Conservation (phyloP, 2,797 vertebrate genomes). For the Poeciliopsis gracilis region DNA sequence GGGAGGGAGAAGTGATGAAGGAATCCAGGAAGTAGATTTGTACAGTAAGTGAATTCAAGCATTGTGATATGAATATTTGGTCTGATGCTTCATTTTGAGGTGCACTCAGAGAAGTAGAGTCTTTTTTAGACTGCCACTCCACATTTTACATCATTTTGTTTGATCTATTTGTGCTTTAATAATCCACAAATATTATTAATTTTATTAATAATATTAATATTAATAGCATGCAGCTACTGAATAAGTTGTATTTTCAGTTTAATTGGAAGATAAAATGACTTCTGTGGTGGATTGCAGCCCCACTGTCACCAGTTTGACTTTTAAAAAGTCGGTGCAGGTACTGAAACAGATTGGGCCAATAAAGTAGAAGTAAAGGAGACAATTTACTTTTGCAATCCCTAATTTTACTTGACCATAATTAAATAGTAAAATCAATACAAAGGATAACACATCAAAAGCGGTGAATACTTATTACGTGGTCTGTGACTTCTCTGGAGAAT, state of each 20-base stretch:
- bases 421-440: background rate
- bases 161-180: background rate
- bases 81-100: background rate
- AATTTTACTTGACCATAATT: background rate
- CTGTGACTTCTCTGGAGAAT: background rate
- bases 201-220: too few species aligned
- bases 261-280: background rate
- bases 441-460: background rate
- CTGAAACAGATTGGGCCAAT: background rate
- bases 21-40: background rate
- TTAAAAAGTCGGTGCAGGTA: background rate
- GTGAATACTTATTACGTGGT: background rate
- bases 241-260: background rate
- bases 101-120: background rate
- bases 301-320: background rate
- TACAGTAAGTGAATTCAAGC: background rate
- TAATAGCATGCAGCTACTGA: background rate
- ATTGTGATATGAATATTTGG: background rate
- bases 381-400: background rate
- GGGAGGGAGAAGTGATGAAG: background rate
- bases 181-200: too few species aligned
- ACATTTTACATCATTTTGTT: background rate
- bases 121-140: background rate
- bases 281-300: background rate
- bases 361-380: background rate